These are phyloP conservation scores for Chionis minor DNA, from an alignment of 2,113 vertebrate genomes.

Conservation along the genomic window DNA sequence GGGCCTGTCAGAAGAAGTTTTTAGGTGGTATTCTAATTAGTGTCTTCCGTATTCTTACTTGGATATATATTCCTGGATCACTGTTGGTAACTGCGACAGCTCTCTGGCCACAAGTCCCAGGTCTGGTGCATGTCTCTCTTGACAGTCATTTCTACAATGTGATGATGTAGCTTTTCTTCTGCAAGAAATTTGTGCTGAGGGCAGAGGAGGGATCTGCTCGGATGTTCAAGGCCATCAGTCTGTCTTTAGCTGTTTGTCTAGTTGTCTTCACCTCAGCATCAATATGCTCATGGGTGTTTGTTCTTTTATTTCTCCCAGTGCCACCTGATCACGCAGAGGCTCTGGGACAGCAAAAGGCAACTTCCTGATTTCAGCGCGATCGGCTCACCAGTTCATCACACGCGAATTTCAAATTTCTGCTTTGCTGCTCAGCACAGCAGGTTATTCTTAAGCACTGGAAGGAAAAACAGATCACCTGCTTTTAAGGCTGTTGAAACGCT, in stretches of 20 bases:
- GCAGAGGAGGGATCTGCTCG: background rate
- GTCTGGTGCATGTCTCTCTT: background rate
- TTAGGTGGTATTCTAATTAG: background rate
- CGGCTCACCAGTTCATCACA: background rate
- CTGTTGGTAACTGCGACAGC: background rate
- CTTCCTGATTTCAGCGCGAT: rapidly evolving
- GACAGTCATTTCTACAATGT: background rate
- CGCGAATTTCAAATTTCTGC: background rate
- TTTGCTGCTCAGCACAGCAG: background rate
- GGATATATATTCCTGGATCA: rapidly evolving
- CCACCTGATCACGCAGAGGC: background rate
- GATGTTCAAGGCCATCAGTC: background rate
- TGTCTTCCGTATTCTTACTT: background rate
- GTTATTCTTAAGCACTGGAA: background rate
- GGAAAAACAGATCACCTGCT: background rate
- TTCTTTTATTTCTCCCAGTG: background rate
- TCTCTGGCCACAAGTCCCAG: background rate
- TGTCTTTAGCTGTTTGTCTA: background rate
- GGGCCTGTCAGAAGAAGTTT: background rate
- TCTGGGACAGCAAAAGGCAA: background rate
- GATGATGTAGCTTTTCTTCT: background rate
- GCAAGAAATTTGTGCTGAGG: background rate
- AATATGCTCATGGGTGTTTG: rapidly evolving
- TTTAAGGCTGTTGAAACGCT: background rate
- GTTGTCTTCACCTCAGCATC: background rate